Conservation (phyloP, 2,888 invertebrate genomes). For the Cataglyphis rosenhaueri region DNA sequence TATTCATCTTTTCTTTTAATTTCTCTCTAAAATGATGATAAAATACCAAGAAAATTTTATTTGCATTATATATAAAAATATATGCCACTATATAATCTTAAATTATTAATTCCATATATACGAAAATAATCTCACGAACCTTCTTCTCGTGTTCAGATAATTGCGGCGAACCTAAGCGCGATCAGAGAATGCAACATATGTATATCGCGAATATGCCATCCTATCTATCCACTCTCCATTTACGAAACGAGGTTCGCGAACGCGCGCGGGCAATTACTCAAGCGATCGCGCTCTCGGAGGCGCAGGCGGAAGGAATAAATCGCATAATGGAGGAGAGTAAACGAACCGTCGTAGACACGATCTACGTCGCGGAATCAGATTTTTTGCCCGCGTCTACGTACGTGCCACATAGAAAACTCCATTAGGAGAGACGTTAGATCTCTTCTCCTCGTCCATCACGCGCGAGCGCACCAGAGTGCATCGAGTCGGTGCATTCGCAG, state of each 20-base stretch:
- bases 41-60: not conserved
- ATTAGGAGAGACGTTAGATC: slow-evolving; percentile 66
- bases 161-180: not conserved
- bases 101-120: not conserved
- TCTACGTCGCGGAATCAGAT: slow-evolving; percentile 48
- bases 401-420: slow-evolving; percentile 64
- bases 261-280: slow-evolving; percentile 48
- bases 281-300: slow-evolving; percentile 38
- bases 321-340: slow-evolving; percentile 64
- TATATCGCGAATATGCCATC: not conserved
- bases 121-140: not conserved
- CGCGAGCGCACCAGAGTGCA: slow-evolving; percentile 35
- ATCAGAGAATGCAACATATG: not conserved
- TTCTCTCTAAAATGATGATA: not conserved
- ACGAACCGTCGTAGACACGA: slow-evolving; percentile 50
- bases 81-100: not conserved
- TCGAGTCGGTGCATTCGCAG: slow-evolving; percentile 41
- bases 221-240: slow-evolving; percentile 10
- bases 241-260: slow-evolving; percentile 15
- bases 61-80: not conserved
- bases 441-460: slow-evolving; percentile 51
- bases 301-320: slow-evolving; percentile 62
- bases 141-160: not conserved
- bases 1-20: not conserved
- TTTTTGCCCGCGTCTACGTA: slow-evolving; percentile 35